A percentile compares a stretch with the other conserved stretches of the same genome.
These are phyloP conservation scores for Caenorhabditis latens DNA, from an alignment of 1,140 invertebrate genomes.

Conservation along the genomic window DNA sequence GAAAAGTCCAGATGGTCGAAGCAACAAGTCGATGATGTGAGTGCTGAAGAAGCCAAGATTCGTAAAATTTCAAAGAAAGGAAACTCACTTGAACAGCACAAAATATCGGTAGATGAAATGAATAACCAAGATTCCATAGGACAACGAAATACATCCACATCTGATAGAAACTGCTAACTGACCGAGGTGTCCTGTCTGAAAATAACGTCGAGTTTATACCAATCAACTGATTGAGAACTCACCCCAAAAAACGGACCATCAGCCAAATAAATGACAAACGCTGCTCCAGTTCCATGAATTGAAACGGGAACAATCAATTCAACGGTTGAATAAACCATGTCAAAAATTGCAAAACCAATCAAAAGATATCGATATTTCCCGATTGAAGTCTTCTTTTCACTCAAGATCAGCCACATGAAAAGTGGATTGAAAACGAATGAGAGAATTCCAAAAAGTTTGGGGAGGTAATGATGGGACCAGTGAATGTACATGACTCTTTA, in stretches of 20 bases:
- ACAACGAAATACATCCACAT: conserved; percentile 11
- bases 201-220: neutral
- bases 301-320: neutral
- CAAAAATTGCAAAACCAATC: conserved; percentile 19
- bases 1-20: neutral
- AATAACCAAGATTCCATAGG: conserved; percentile 22
- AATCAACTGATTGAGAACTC: neutral
- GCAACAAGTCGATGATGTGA: neutral
- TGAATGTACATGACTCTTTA: conserved; percentile 9
- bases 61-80: neutral
- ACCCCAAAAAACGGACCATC: conserved; percentile 29
- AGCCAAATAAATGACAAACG: conserved; percentile 27
- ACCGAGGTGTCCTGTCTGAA: conserved; percentile 5
- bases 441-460: conserved; percentile 8
- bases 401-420: neutral
- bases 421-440: conserved; percentile 11
- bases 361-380: conserved; percentile 35
- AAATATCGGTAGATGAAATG: conserved; percentile 20
- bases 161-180: neutral
- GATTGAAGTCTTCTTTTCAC: conserved; percentile 9
- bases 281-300: conserved; percentile 27
- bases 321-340: neutral
- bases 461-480: conserved; percentile 21
- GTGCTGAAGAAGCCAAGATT: neutral
- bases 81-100: conserved; percentile 16